Conservation (phyloP, 2,888 invertebrate species). For the Sesamia inferens region DNA sequence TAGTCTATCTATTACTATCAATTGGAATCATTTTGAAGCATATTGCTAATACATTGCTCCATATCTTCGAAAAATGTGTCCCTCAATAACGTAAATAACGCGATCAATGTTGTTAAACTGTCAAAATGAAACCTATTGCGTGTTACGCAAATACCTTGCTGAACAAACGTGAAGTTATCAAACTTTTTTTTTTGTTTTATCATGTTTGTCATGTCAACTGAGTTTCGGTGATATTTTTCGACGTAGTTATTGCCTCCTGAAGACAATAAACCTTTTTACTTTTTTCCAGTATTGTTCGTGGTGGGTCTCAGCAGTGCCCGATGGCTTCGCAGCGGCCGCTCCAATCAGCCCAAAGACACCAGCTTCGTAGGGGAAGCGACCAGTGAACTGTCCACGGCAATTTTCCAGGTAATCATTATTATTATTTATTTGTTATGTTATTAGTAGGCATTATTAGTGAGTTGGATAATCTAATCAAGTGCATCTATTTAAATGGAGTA, state of each 20-base stretch:
- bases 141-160: background rate
- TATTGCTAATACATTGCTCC: no score
- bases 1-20: no score
- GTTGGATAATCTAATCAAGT: background rate
- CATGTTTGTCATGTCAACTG: no score
- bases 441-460: background rate
- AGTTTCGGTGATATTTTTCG: background rate
- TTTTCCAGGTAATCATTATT: constrained; percentile 85
- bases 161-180: background rate
- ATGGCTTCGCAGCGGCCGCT: constrained; percentile 81
- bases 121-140: no score
- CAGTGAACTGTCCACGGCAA: constrained; percentile 87
- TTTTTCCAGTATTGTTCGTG: constrained; percentile 77
- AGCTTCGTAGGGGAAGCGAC: constrained; percentile 89
- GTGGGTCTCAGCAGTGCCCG: constrained; percentile 78
- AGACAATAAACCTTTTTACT: background rate
- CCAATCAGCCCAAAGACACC: constrained; percentile 77
- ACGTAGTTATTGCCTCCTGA: no score
- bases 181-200: no score
- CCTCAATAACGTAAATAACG: no score
- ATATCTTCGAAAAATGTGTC: no score
- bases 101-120: no score
- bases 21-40: no score
- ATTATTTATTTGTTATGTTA: constrained; percentile 2
- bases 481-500: background rate